Evolutionary conservation across 2,797 vertebrate genomes (phyloP), one percentile per base, ranked within the genome.

Genomic region (Crenichthys baileyi): DNA sequence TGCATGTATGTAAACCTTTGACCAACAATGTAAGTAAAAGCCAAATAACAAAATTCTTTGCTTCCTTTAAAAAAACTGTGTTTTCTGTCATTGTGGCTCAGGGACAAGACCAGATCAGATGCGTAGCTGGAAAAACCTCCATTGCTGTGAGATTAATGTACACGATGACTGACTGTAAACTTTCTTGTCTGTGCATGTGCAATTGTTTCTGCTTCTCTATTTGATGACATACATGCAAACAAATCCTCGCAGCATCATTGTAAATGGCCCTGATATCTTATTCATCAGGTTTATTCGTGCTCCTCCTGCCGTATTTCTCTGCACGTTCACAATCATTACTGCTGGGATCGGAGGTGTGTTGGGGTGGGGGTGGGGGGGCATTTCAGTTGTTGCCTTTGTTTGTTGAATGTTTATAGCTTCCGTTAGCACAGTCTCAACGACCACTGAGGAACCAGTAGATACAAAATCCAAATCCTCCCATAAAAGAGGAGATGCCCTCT

Each of bases 381-480:
- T 86, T 89, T 90, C 89, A 89, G 90, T 88, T 90, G 90, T 89
- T 90, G 90, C 77, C 85, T 94, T 93, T 93, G 90, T 95, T 90
- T 92, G 93, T 85, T 86, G 90, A 91, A 91, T 93, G 91, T 95
- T 93, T 93, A 93, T 92, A 91, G 92, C 93, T 92, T 94, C 92
- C 90, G 92, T 94, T 93, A 92, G 92, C 88, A 86, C 87, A 82
- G 91, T 77, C 80, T 91, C 88, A 93, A 94, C 91, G 93, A 92
- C 93, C 93, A 93, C 91, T 90, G 92, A 91, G 92, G 91, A 94
- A 92, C 90, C 92, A 88, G 92, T 91, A 93, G 94, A 95, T 94
- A 93, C 93, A 89, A 92, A 91, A 94, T 94, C 93, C 93, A 94
- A 95, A 94, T 94, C 94, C 94, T 91, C 78, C 91, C 90, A 91